These are phyloP conservation scores for Ranitomeya imitator DNA, from an alignment of 2,113 vertebrate genomes.

Conservation along the genomic window DNA sequence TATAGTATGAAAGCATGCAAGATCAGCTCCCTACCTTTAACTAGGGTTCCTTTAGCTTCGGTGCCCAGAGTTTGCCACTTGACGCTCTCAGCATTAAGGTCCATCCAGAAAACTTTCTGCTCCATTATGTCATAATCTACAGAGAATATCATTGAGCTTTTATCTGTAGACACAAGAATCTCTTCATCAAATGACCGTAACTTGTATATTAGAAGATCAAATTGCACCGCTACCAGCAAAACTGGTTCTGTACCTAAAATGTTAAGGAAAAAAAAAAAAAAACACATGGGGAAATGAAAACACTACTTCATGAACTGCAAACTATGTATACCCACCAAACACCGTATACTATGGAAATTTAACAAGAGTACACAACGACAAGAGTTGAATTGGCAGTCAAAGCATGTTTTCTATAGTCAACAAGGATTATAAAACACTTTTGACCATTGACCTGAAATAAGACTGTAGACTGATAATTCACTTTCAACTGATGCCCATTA, in stretches of 20 bases:
- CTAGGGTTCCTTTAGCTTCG: conserved; percentile 74
- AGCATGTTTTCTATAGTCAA: too few relatives aligned
- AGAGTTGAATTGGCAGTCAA: too few relatives aligned
- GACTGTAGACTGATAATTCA: too few relatives aligned
- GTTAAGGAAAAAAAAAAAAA: conserved; percentile 28
- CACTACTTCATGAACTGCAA: not conserved
- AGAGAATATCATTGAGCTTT: conserved; percentile 75
- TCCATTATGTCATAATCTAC: conserved; percentile 83
- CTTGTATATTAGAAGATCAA: conserved; percentile 77
- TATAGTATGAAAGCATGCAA: too few relatives aligned
- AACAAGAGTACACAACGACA: too few relatives aligned
- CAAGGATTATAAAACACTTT: too few relatives aligned
- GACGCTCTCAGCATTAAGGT: conserved; percentile 82
- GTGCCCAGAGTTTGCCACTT: conserved; percentile 77
- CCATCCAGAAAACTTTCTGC: conserved; percentile 85
- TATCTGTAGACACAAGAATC: conserved; percentile 71
- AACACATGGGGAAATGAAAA: not conserved
- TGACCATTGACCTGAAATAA: too few relatives aligned
- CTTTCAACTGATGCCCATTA: too few relatives aligned
- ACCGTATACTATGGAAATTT: too few relatives aligned
- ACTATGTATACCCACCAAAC: not conserved
- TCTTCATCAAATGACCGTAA: conserved; percentile 75
- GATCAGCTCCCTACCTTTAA: conserved; percentile 76
- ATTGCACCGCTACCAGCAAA: conserved; percentile 82
- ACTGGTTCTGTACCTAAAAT: conserved; percentile 75